Base-by-base conservation (phyloP, 2,113 vertebrate species). In the Apteryx owenii region DNA sequence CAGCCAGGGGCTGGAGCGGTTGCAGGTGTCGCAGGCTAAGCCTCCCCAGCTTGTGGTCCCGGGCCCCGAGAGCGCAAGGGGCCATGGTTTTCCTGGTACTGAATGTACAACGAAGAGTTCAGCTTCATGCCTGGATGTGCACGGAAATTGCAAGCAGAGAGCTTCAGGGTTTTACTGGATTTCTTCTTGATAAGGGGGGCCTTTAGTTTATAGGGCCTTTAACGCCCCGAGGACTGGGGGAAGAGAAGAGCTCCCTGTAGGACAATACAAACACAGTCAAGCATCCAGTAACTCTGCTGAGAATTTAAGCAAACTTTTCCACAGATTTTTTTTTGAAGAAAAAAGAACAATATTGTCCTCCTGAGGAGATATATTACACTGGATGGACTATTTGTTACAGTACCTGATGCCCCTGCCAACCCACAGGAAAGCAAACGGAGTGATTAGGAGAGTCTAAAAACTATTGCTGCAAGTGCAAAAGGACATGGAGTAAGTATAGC, bases 361-460 rank as follows among this genome's bases (percentile, higher is more conserved):
- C 61, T 17, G 61, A 84, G 15, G 42, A 95, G 95, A 97, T 81
- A 7, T 26, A 95, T 96, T 93, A 93, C 80, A 90, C 51, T 7
- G 60, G 95, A 89, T 12, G 64, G 69, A 42, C 66, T 81, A 81
- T 93, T 91, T 96, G 85, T 95, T 94, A 90, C 48, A 42, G 50
- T 76, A 83, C 93, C 85, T 93, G 94, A 92, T 88, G 79, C 61
- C 81, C 62, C 90, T 96, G 81, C 72, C 91, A 97, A 93, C 61
- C 54, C 58, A 75, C 79, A 85, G 80, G 85, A 97, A 96, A 90
- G 81, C 73, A 83, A 94, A 87, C 54, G 69, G 92, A 97, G 60
- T 91, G 95, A 96, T 96, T 95, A 88, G 90, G 91, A 94, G 79
- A 80, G 44, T 82, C 83, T 78, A 42, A 96, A 95, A 87, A 87